phyloP scores from a whole-genome alignment of 2,888 invertebrate species.

The Galerucella nymphaeae region DNA sequence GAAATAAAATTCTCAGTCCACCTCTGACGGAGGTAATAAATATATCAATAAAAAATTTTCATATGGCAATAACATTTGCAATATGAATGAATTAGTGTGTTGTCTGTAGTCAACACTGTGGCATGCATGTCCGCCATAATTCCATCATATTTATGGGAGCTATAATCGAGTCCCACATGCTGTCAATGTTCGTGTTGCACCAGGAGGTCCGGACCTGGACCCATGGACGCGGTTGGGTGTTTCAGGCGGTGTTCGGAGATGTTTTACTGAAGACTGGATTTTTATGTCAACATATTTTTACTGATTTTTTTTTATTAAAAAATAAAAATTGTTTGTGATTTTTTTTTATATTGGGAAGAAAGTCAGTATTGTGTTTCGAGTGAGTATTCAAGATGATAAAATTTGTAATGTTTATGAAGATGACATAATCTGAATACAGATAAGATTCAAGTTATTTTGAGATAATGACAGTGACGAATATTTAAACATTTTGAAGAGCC shows the following conservation, averaged over 20 bases:
- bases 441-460: too few relatives aligned
- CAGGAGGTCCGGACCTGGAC: constrained; percentile 33
- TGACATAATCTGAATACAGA: too few relatives aligned
- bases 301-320: neutral
- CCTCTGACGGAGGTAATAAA: constrained; percentile 4
- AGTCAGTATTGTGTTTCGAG: too few relatives aligned
- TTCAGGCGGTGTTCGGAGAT: constrained; percentile 24
- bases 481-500: neutral
- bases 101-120: constrained; percentile 46
- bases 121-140: constrained; percentile 48
- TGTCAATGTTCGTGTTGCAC: constrained; percentile 48
- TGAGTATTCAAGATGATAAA: too few relatives aligned
- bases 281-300: constrained; percentile 23
- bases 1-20: neutral
- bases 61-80: constrained; percentile 43
- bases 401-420: too few relatives aligned
- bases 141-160: constrained; percentile 49
- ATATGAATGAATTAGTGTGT: constrained; percentile 45
- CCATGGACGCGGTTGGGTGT: constrained; percentile 30
- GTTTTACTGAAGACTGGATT: constrained; percentile 15
- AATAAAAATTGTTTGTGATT: neutral
- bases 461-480: too few relatives aligned
- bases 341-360: too few relatives aligned
- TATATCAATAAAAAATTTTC: constrained; percentile 36
- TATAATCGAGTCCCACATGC: constrained; percentile 53